Evolutionary conservation across 2,888 invertebrate genomes (phyloP).

Genomic region (Elysia crispata): DNA sequence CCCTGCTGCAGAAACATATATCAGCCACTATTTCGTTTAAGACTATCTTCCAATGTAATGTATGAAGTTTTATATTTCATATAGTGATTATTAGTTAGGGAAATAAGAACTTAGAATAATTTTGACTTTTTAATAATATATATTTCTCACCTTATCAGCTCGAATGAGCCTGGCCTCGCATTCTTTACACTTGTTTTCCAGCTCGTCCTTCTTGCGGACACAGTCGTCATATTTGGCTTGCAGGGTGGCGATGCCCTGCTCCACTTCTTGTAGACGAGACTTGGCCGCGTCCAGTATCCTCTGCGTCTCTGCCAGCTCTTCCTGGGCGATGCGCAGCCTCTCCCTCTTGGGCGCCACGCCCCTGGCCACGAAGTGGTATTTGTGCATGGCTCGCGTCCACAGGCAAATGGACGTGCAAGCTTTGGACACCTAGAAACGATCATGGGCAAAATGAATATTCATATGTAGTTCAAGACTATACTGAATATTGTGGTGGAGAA

Average conservation of each 20-base stretch:
- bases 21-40: too few species aligned
- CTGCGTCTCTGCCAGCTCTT: slow-evolving; percentile 76
- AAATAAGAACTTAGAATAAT: too few species aligned
- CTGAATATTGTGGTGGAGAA: too few species aligned
- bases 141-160: slow-evolving; percentile 76
- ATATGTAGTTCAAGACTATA: too few species aligned
- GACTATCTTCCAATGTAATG: too few species aligned
- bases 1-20: too few species aligned
- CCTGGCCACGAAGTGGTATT: slow-evolving; percentile 77
- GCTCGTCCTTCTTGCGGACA: slow-evolving; percentile 77
- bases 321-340: slow-evolving; percentile 74
- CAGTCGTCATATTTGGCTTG: slow-evolving; percentile 77
- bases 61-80: too few species aligned
- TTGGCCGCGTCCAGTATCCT: slow-evolving; percentile 74
- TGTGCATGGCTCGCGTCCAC: slow-evolving; percentile 83
- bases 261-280: slow-evolving; percentile 73
- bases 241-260: slow-evolving; percentile 76
- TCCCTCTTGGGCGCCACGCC: slow-evolving; percentile 77
- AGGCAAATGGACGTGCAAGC: slow-evolving; percentile 90
- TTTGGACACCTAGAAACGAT: slow-evolving; percentile 83
- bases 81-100: too few species aligned
- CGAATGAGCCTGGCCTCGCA: slow-evolving; percentile 76
- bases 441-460: too few species aligned
- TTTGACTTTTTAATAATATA: background rate
- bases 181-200: slow-evolving; percentile 76